These are phyloP conservation scores for Brachionus sp. DNA, from an alignment of 1,140 invertebrate species.

Conservation along the genomic window DNA sequence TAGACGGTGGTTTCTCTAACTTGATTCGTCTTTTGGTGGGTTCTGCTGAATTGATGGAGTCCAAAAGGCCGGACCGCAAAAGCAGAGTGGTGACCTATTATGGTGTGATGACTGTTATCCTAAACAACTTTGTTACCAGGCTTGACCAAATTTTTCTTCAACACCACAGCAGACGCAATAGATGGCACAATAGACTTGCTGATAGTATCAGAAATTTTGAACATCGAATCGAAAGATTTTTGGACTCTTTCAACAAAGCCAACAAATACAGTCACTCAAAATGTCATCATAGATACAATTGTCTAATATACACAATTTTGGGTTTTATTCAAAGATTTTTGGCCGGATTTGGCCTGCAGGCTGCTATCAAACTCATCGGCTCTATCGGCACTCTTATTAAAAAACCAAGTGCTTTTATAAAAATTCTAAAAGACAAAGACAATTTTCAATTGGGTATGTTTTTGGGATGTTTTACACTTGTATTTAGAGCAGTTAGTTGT, in stretches of 20 bases:
- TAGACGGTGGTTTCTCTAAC: slow-evolving; percentile 15
- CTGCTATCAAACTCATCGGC: slow-evolving; percentile 51
- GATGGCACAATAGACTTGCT: neutral
- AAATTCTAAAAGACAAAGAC: slow-evolving; percentile 49
- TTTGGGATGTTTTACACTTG: slow-evolving; percentile 51
- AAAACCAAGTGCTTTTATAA: slow-evolving; percentile 49
- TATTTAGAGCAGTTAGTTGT: slow-evolving; percentile 55
- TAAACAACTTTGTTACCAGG: neutral
- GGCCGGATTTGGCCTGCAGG: slow-evolving; percentile 52
- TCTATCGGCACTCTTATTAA: slow-evolving; percentile 48
- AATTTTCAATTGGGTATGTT: slow-evolving; percentile 54
- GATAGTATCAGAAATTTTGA: neutral
- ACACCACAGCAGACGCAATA: neutral
- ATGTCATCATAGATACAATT: slow-evolving; percentile 38
- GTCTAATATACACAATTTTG: slow-evolving; percentile 5
- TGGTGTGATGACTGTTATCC: neutral
- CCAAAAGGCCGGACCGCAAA: neutral
- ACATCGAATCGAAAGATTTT: neutral
- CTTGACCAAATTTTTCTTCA: neutral
- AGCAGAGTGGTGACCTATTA: slow-evolving; percentile 43
- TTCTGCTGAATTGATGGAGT: neutral
- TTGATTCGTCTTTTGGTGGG: neutral
- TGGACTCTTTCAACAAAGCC: slow-evolving; percentile 12
- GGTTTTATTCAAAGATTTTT: slow-evolving; percentile 52
- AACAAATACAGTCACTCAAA: neutral